Evolutionary conservation across 2,113 vertebrate species (phyloP).

Genomic region (Sinosuthora webbiana): DNA sequence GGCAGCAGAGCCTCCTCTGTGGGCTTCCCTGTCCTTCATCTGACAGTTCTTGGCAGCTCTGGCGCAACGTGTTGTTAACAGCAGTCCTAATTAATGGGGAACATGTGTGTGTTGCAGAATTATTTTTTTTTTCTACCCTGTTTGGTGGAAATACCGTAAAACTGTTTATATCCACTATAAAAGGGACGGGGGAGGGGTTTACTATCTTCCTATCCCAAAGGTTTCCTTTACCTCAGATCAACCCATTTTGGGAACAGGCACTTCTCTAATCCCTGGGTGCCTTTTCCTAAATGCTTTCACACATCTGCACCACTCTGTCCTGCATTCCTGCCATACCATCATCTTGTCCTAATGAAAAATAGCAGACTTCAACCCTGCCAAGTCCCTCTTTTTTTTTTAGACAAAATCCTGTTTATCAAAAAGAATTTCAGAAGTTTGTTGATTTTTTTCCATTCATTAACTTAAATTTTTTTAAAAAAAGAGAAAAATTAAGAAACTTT

Average conservation of each 20-base stretch:
- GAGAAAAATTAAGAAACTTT: background rate
- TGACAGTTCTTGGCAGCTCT: constrained; percentile 67
- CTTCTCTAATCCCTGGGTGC: constrained; percentile 45
- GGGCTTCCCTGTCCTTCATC: constrained; percentile 67
- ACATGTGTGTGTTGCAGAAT: constrained; percentile 68
- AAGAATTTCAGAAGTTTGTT: constrained; percentile 59
- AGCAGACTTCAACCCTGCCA: constrained; percentile 24
- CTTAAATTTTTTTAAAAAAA: constrained; percentile 21
- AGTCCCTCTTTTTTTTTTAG: background rate
- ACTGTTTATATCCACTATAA: constrained; percentile 59
- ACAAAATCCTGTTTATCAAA: constrained; percentile 54
- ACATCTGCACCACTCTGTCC: constrained; percentile 58
- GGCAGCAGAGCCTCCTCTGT: background rate
- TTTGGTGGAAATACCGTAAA: constrained; percentile 62
- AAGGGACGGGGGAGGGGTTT: background rate
- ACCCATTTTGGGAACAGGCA: constrained; percentile 54
- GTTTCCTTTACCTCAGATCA: constrained; percentile 69
- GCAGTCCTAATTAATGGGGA: constrained; percentile 71
- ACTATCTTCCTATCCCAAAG: constrained; percentile 61
- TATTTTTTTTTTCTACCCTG: background rate
- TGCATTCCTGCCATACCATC: constrained; percentile 57
- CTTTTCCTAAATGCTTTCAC: constrained; percentile 55
- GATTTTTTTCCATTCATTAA: constrained; percentile 60
- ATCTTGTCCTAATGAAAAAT: constrained; percentile 58
- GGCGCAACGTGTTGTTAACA: constrained; percentile 69